These are phyloP conservation scores for Eurois occulta DNA, from an alignment of 2,888 invertebrate species.

Conservation along the genomic window DNA sequence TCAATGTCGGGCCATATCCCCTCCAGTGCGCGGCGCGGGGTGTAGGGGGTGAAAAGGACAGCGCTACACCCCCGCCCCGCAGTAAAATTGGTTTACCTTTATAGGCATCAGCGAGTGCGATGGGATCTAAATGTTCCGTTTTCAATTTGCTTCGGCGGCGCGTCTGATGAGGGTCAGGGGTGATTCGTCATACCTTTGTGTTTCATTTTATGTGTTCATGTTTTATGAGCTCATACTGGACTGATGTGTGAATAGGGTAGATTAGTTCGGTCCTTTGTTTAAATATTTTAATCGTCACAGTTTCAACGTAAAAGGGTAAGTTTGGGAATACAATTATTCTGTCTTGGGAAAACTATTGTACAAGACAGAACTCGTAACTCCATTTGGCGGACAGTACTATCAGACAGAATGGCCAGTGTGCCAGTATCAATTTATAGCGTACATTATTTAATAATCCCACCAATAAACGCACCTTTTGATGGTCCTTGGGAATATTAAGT, in stretches of 20 bases:
- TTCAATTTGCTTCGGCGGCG: slow-evolving; percentile 67
- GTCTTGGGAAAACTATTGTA: no score
- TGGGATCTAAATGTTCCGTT: slow-evolving; percentile 70
- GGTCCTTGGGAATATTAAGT: background rate
- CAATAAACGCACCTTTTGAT: background rate
- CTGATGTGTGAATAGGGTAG: slow-evolving; percentile 8
- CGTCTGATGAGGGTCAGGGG: slow-evolving; percentile 56
- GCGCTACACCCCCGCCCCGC: slow-evolving; percentile 56
- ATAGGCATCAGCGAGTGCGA: slow-evolving; percentile 68
- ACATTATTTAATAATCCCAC: background rate
- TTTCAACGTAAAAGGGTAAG: background rate
- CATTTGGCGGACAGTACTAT: background rate
- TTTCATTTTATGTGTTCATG: slow-evolving; percentile 42
- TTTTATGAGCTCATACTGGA: slow-evolving; percentile 37
- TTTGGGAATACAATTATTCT: background rate
- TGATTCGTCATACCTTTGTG: slow-evolving; percentile 53
- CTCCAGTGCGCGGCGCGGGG: slow-evolving; percentile 25
- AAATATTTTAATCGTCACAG: slow-evolving; percentile 5
- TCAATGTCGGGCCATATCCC: slow-evolving; percentile 81
- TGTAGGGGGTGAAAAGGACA: slow-evolving; percentile 53
- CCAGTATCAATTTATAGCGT: background rate
- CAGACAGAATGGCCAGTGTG: background rate
- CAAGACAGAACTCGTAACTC: background rate
- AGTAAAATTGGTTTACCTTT: slow-evolving; percentile 72
- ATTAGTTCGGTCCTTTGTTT: slow-evolving; percentile 16